A percentile compares a stretch with the other conserved stretches of the same genome.
Conservation (phyloP, 2,888 invertebrate genomes). For the Hartigia nigra region DNA sequence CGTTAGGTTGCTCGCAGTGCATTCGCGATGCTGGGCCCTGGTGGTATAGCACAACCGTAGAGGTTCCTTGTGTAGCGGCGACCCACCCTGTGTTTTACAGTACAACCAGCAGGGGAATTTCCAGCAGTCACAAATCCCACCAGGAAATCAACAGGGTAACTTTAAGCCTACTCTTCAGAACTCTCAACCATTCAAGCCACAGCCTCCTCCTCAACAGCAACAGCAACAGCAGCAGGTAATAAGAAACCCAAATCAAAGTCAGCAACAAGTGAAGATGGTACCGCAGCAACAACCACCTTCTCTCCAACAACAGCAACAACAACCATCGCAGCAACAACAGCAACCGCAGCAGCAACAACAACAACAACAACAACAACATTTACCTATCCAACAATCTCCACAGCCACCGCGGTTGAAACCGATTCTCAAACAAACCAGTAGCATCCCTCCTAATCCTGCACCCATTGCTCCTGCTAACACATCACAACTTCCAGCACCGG, state of each 20-base stretch:
- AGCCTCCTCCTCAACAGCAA: conserved; percentile 24
- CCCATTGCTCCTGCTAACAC: conserved; percentile 29
- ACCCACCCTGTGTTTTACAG: conserved; percentile 65
- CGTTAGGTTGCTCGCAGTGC: conserved; percentile 55
- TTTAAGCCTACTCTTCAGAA: conserved; percentile 45
- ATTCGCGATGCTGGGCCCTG: conserved; percentile 64
- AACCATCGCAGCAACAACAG: conserved; percentile 19
- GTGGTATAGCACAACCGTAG: conserved; percentile 65
- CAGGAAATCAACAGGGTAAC: conserved; percentile 46
- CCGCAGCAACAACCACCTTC: conserved; percentile 27
- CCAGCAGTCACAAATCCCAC: conserved; percentile 39
- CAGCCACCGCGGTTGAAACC: conserved; percentile 56
- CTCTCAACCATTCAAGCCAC: conserved; percentile 41
- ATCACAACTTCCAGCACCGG: conserved; percentile 28
- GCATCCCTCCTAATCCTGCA: conserved; percentile 4
- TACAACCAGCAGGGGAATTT: conserved; percentile 58
- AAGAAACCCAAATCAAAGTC: conserved; percentile 19
- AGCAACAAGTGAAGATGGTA: conserved; percentile 25
- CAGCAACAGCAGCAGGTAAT: conserved; percentile 22
- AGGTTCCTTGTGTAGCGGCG: conserved; percentile 67
- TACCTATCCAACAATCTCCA: conserved; percentile 35
- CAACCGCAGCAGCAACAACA: conserved; percentile 27
- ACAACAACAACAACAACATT: conserved; percentile 28
- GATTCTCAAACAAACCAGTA: conserved; percentile 53
- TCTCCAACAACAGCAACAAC: conserved; percentile 30